Evolutionary conservation across 2,888 invertebrate genomes (phyloP), one percentile per base, ranked within the genome.

Genomic region (Scaptodrosophila latifasciaeformis): DNA sequence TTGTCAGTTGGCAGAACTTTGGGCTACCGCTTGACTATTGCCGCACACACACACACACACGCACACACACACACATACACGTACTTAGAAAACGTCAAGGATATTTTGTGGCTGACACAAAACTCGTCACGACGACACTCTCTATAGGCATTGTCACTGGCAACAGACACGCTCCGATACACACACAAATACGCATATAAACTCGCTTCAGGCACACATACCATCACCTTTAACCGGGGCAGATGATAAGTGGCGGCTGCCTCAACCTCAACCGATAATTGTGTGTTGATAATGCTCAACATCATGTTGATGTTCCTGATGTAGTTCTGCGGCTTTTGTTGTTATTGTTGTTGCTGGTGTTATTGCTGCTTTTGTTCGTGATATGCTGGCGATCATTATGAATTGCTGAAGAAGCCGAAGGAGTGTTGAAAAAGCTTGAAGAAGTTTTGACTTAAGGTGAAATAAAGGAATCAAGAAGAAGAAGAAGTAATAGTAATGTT

Each of bases 41-140:
- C n/a, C 27, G 9, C 9, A 27, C 27, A 27, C 27, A 27, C n/a
- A 42, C 44, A 55, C 60, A 75, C 70, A 72, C 62, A 65, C 68
- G 52, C 64, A 53, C 56, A 46, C 50, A 71, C 49, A 57, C 57
- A 40, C 54, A 30, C 46, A 47, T 24, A 35, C 35, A 55, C 34
- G n/a, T n/a, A n/a, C n/a, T n/a, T n/a, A n/a, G n/a, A 48, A 70
- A 77, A 70, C 81, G 81, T 78, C 76, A 81, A 81, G 79, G 81
- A 81, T 59, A 65, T 37, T 50, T 10, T 51, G n/a, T n/a, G n/a
- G n/a, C n/a, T n/a, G n/a, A n/a, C n/a, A n/a, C n/a, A n/a, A n/a
- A n/a, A n/a, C n/a, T n/a, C n/a, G n/a, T n/a, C n/a, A n/a, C n/a
- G n/a, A n/a, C n/a, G n/a, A n/a, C n/a, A n/a, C n/a, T n/a, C n/a